Conservation (phyloP, 2,888 invertebrate species). For the Athrips mouffetella region DNA sequence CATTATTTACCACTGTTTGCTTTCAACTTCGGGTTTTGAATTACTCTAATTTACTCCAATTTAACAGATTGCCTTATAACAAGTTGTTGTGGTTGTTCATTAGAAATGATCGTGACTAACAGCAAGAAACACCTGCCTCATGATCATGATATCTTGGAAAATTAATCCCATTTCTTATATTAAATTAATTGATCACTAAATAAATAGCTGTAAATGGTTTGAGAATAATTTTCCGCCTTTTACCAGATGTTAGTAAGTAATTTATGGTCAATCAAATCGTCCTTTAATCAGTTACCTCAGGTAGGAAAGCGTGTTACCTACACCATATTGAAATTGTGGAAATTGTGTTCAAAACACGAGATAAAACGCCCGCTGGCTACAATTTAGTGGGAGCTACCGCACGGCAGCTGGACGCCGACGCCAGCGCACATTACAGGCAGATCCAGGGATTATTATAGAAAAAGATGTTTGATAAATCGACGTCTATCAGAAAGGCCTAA, state of each 20-base stretch:
- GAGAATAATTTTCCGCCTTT: not conserved
- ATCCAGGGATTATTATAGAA: constrained; percentile 63
- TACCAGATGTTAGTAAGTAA: constrained; percentile 4
- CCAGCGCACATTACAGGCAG: constrained; percentile 47
- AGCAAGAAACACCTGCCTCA: not conserved
- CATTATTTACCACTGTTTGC: constrained; percentile 42
- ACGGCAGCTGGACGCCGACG: constrained; percentile 31
- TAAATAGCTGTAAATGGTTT: not conserved
- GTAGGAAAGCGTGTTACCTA: constrained; percentile 34
- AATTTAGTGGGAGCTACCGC: constrained; percentile 60
- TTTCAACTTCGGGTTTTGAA: constrained; percentile 4
- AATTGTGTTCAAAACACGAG: constrained; percentile 48
- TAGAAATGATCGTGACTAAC: too few relatives aligned
- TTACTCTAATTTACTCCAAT: constrained; percentile 4
- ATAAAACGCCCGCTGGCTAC: constrained; percentile 60
- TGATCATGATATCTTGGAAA: not conserved
- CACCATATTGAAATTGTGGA: constrained; percentile 55
- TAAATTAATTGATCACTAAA: not conserved
- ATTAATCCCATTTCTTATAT: not conserved
- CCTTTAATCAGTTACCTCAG: constrained; percentile 27
- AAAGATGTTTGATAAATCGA: constrained; percentile 68
- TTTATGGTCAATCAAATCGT: too few relatives aligned
- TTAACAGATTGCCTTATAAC: too few relatives aligned
- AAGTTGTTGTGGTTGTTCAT: too few relatives aligned
- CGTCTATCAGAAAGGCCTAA: constrained; percentile 65